Percentiles rank a stretch among this genome's conserved stretches.
Evolutionary conservation across 2,888 invertebrate genomes (phyloP).

Genomic region (Microchrysa polita): DNA sequence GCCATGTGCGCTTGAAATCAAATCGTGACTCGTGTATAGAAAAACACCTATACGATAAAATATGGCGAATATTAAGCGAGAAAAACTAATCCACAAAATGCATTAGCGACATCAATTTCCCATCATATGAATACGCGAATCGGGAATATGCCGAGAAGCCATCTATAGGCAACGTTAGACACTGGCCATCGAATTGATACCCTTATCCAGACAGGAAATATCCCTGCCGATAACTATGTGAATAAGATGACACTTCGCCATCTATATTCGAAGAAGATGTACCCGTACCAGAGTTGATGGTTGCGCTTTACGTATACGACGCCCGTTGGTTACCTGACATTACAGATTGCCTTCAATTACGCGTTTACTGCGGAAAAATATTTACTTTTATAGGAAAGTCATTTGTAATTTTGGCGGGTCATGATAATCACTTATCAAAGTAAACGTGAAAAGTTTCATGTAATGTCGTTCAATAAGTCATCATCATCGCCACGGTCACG

Average conservation of each 20-base stretch:
- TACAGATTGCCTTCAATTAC: slow-evolving; percentile 27
- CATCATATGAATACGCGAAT: background rate
- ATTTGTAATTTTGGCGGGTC: slow-evolving; percentile 46
- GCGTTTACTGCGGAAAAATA: background rate
- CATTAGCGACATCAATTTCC: slow-evolving; percentile 19
- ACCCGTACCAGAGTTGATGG: background rate
- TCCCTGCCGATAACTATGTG: slow-evolving; percentile 12
- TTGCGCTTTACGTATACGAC: background rate
- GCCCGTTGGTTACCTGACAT: slow-evolving; percentile 7
- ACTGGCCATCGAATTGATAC: background rate
- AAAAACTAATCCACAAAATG: slow-evolving; percentile 33
- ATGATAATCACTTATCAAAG: slow-evolving; percentile 38
- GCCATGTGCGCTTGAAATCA: background rate
- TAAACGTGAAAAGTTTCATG: slow-evolving; percentile 14
- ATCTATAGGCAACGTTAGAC: background rate
- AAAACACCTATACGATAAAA: slow-evolving; percentile 16
- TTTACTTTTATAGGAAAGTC: slow-evolving; percentile 27
- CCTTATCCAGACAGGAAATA: background rate
- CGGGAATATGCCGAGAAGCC: background rate
- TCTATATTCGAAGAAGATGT: background rate
- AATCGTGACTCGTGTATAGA: slow-evolving; percentile 7
- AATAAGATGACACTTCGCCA: slow-evolving; percentile 5
- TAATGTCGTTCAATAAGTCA: slow-evolving; percentile 21
- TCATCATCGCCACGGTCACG: background rate
- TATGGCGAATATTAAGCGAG: slow-evolving; percentile 19